Base-by-base conservation (phyloP, 2,888 invertebrate genomes). In the Aspidiotus destructor region DNA sequence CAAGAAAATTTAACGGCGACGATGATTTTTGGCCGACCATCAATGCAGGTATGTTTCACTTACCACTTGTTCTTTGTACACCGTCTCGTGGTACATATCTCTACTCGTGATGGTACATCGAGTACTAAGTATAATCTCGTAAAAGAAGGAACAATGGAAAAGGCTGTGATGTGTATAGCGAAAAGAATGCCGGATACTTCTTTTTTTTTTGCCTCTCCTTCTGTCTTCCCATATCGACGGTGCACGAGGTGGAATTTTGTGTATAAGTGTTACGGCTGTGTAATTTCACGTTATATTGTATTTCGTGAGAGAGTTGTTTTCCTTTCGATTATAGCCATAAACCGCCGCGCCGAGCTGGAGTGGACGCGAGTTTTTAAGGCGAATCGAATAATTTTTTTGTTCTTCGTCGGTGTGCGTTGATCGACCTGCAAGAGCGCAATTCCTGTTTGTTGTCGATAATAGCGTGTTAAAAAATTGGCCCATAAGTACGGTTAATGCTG, bases 21-120 rank as follows among this genome's bases (percentile, higher is more conserved):
- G 67, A 67, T 58, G 58, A 57, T 67, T 67, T 67, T 58, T 67
- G 67, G 67, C 67, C 67, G 13, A 42, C 67, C 44, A 67, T 67
- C 60, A 67, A 67, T 60, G 67, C 67, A 52, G 67, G 67, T 67
- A 67, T 41, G 67, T 67, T 11, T 48, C n/a, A 28, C 28, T 28
- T 28, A 28, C 2, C 28, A 28, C 5, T 28, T 28, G 28, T 5
- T 28, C 28, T 28, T 28, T 28, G 28, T 28, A 28, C 28, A 28
- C 28, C 28, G 28, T 5, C n/a, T n/a, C 28, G 28, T 28, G 28
- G 28, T 28, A 28, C 28, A 28, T 28, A 28, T 28, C 28, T 28
- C 28, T 28, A 28, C 28, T 28, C 5, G 28, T 28, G 28, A 28
- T 28, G 28, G 28, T 28, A 28, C 28, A 28, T 28, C 28, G 28